Evolutionary conservation across 2,888 invertebrate species (phyloP).

Genomic region (Monoplex corrugatus): DNA sequence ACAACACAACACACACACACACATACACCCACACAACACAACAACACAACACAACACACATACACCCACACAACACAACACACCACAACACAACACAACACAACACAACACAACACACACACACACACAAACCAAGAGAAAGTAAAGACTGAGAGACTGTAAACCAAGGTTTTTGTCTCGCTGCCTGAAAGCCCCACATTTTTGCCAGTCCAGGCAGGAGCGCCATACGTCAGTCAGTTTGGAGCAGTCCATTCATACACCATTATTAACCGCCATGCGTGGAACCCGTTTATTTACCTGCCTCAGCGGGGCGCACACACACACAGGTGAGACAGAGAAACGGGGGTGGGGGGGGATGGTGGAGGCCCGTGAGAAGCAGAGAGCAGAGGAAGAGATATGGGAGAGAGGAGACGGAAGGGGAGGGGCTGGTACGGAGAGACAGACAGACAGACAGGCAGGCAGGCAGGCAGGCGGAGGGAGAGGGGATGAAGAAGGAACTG

Average conservation of each 20-base stretch:
- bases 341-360: background rate
- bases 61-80: background rate
- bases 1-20: no score
- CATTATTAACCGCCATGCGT: slow-evolving; percentile 30
- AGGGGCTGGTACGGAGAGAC: no score
- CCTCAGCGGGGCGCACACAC: background rate
- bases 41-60: no score
- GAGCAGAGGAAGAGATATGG: background rate
- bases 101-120: no score
- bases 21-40: slow-evolving; percentile 13
- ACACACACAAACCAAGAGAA: no score
- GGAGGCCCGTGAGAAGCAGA: background rate
- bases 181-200: background rate
- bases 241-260: slow-evolving; percentile 41
- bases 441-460: no score
- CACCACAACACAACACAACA: no score
- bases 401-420: background rate
- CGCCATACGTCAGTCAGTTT: slow-evolving; percentile 5
- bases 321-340: slow-evolving; percentile 30
- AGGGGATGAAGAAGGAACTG: no score
- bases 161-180: background rate
- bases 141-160: background rate
- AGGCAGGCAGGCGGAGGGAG: no score
- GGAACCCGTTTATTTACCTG: slow-evolving; percentile 31
- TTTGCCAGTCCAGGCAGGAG: no score